Conservation (phyloP, 2,113 vertebrate species). For the Leptobrachium ailaonicum region DNA sequence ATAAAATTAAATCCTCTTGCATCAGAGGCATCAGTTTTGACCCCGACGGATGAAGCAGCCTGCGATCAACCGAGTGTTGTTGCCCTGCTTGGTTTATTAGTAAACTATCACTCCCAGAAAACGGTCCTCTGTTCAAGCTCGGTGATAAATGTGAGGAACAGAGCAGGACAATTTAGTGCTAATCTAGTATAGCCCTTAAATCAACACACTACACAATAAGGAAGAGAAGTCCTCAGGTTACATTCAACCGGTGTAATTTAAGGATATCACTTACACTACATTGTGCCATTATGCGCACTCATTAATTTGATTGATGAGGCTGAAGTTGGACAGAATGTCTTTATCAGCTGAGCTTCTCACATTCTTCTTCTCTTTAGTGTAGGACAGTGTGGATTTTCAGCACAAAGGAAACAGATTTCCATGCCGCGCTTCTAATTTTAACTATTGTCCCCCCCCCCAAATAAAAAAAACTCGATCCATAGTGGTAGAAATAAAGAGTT, state of each 20-base stretch:
- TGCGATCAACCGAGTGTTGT: background rate
- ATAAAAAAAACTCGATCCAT: too few relatives aligned
- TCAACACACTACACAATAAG: slow-evolving; percentile 1
- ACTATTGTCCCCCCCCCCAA: too few relatives aligned
- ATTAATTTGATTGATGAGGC: background rate
- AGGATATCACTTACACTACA: background rate
- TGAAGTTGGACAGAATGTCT: background rate
- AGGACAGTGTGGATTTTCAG: too few relatives aligned
- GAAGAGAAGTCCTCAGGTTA: background rate
- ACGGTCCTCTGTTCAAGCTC: background rate
- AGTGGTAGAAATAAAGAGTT: too few relatives aligned
- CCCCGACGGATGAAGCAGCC: background rate
- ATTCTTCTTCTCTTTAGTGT: too few relatives aligned
- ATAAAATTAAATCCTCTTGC: background rate
- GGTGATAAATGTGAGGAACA: background rate
- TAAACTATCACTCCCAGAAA: background rate
- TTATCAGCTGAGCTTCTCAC: background rate
- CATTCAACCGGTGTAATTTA: background rate
- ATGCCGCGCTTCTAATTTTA: too few relatives aligned
- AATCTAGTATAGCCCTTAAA: background rate
- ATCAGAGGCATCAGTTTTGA: background rate
- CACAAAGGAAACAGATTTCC: too few relatives aligned
- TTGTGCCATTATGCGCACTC: background rate
- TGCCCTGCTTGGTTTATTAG: background rate
- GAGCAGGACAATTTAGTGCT: background rate